Conservation (phyloP, 2,888 invertebrate genomes). For the Volucella zonaria region DNA sequence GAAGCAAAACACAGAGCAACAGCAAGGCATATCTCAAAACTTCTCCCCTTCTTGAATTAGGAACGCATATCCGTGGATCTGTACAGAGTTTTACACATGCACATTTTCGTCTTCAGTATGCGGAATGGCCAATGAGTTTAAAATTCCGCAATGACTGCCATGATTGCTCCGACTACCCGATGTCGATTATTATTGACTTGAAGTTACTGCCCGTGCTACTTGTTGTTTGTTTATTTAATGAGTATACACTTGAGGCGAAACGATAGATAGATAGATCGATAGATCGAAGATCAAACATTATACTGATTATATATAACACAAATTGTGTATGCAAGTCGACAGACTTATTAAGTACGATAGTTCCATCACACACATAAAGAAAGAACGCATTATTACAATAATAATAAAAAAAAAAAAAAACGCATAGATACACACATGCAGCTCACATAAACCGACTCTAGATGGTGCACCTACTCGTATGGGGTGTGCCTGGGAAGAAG, state of each 20-base stretch:
- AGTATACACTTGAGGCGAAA: neutral
- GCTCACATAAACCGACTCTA: too few species aligned
- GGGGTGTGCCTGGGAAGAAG: slow-evolving; percentile 5
- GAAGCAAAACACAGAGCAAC: too few species aligned
- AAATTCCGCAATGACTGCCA: slow-evolving; percentile 10
- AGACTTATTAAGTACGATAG: slow-evolving; percentile 20
- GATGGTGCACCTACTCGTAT: too few species aligned
- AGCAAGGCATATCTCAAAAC: neutral
- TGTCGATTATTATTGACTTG: slow-evolving; percentile 37
- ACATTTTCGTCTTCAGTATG: slow-evolving; percentile 7
- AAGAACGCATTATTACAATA: slow-evolving; percentile 23
- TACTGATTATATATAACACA: slow-evolving; percentile 34
- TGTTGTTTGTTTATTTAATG: slow-evolving; percentile 18
- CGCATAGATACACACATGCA: too few species aligned
- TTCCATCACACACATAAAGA: neutral
- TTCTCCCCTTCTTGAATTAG: neutral
- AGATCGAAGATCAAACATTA: slow-evolving; percentile 21
- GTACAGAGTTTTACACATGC: neutral
- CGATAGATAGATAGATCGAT: slow-evolving; percentile 9
- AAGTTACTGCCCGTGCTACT: slow-evolving; percentile 4
- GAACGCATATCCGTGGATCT: too few species aligned
- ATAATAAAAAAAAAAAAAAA: neutral
- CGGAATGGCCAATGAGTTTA: neutral
- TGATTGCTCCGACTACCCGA: neutral
- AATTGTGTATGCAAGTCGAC: slow-evolving; percentile 15